These are phyloP conservation scores for Rhinolophus ferrumequinum DNA, from an alignment of 2,113 vertebrate species.

Conservation along the genomic window DNA sequence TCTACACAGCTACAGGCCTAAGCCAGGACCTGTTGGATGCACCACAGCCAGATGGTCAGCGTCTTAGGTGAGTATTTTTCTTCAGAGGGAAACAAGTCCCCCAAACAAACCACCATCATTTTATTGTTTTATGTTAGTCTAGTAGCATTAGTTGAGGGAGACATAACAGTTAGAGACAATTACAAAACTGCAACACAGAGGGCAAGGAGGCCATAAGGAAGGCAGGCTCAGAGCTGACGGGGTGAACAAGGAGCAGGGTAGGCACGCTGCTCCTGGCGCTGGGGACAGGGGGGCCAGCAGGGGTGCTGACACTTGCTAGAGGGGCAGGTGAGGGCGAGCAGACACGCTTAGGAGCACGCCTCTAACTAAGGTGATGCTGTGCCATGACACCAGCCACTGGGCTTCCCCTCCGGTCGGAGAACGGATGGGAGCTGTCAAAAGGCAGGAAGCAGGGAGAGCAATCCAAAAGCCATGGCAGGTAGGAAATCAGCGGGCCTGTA, in stretches of 20 bases:
- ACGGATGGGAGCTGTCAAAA: neutral
- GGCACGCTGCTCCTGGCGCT: neutral
- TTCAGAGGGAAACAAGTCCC: neutral
- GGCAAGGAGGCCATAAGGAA: no score
- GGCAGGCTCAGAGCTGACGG: neutral
- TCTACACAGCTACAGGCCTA: neutral
- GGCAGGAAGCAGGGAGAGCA: neutral
- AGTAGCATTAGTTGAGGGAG: neutral
- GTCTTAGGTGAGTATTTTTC: neutral
- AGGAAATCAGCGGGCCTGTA: neutral
- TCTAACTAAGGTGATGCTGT: neutral
- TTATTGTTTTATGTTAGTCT: neutral
- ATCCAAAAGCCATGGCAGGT: neutral
- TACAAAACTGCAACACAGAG: neutral
- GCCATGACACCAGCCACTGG: fast-evolving
- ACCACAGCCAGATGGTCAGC: neutral
- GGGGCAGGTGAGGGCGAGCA: neutral
- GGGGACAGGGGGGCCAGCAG: neutral
- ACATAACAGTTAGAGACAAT: neutral
- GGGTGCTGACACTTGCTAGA: neutral
- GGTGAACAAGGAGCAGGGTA: fast-evolving
- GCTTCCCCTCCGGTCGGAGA: neutral
- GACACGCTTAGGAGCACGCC: no score
- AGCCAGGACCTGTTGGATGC: fast-evolving
- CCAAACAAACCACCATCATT: neutral